Evolutionary conservation across 2,113 vertebrate species (phyloP).

Genomic region (Panurus biarmicus): DNA sequence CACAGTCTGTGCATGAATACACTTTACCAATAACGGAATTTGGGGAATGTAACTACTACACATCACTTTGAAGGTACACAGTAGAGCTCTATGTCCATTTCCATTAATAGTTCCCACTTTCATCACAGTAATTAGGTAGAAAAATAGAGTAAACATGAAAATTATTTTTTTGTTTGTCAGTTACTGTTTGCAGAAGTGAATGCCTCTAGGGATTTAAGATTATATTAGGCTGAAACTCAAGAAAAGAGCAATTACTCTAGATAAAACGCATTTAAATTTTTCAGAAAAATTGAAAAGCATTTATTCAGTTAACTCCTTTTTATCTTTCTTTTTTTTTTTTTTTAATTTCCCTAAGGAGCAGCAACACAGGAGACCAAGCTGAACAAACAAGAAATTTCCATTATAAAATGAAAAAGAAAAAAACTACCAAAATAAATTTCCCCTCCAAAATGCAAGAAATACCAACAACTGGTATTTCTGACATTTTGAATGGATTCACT

Average conservation of each 20-base stretch:
- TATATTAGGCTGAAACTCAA: neutral
- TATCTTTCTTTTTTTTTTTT: neutral
- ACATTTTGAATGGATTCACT: neutral
- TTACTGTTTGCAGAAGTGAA: neutral
- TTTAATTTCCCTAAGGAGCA: neutral
- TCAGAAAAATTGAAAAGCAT: neutral
- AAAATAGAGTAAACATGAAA: neutral
- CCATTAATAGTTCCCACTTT: neutral
- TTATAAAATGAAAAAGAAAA: neutral
- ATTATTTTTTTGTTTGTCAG: neutral
- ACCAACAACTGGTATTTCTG: neutral
- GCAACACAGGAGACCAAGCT: neutral
- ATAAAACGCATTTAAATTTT: neutral
- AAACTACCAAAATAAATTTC: neutral
- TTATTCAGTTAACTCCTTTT: neutral
- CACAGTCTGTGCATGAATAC: neutral
- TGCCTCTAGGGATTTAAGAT: neutral
- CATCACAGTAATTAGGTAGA: neutral
- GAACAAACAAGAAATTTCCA: neutral
- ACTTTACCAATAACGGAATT: neutral
- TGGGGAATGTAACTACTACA: neutral
- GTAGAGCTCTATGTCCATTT: neutral
- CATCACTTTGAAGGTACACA: neutral
- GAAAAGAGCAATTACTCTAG: neutral
- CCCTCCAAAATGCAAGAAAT: fast-evolving